phyloP scores from a whole-genome alignment of 1,140 invertebrate genomes.

The Eupristina koningsbergeri region DNA sequence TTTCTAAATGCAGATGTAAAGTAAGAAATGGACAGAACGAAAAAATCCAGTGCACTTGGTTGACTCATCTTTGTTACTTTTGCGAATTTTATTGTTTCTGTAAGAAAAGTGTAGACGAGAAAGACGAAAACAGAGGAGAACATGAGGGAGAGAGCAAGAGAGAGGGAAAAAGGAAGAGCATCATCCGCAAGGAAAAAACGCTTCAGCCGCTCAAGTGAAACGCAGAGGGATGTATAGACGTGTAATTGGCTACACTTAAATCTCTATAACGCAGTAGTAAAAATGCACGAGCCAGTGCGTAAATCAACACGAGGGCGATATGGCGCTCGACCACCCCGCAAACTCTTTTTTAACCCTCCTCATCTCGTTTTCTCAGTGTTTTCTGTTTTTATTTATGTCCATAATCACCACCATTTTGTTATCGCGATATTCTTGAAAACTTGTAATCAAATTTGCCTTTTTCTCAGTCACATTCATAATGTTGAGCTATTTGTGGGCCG shows the following conservation, averaged over 20 bases:
- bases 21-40: neutral
- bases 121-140: constrained; percentile 34
- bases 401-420: constrained; percentile 10
- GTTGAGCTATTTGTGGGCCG: neutral
- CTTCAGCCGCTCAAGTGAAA: constrained; percentile 33
- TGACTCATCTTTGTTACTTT: neutral
- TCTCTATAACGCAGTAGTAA: constrained; percentile 70
- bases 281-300: constrained; percentile 66
- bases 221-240: constrained; percentile 63
- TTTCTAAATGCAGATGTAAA: constrained; percentile 19
- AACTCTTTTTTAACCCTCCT: constrained; percentile 47
- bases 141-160: constrained; percentile 24
- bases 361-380: constrained; percentile 32
- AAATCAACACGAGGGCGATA: constrained; percentile 71
- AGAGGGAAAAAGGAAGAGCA: constrained; percentile 20
- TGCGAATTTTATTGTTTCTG: neutral
- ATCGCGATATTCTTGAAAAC: constrained; percentile 48
- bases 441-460: constrained; percentile 44
- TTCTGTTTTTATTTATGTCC: neutral
- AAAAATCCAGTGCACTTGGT: neutral
- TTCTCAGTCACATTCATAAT: neutral
- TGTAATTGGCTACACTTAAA: constrained; percentile 73
- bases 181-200: constrained; percentile 47
- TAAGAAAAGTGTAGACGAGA: neutral
- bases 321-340: constrained; percentile 56